These are phyloP conservation scores for Lutjanus argentimaculatus DNA, from an alignment of 2,797 vertebrate species.

Conservation along the genomic window DNA sequence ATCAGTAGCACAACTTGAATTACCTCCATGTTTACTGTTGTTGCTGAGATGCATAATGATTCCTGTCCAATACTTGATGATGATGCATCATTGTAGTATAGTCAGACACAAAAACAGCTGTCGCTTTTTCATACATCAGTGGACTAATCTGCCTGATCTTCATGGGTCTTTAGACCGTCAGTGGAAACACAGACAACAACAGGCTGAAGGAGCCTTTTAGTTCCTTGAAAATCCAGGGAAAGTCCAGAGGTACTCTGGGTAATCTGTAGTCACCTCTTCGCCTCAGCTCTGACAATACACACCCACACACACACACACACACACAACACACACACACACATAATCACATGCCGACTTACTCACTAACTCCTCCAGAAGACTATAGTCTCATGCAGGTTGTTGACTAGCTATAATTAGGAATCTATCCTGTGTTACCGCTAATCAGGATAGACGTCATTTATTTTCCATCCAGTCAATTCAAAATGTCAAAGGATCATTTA, in stretches of 20 bases:
- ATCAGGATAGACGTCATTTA: constrained; percentile 50
- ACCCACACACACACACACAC: constrained; percentile 26
- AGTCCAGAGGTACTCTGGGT: constrained; percentile 61
- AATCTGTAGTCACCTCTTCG: constrained; percentile 68
- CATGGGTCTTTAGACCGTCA: no score
- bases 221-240: constrained; percentile 49
- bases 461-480: constrained; percentile 26
- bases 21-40: no score
- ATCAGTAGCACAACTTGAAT: no score
- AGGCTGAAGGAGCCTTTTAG: no score
- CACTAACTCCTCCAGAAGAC: constrained; percentile 57
- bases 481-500: constrained; percentile 4
- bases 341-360: constrained; percentile 67
- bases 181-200: no score
- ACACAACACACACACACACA: constrained; percentile 24
- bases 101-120: no score
- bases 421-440: constrained; percentile 58
- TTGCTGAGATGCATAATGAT: no score
- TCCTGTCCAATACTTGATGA: no score
- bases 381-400: constrained; percentile 67
- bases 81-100: no score
- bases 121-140: no score
- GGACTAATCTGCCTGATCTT: no score
- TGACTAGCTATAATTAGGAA: constrained; percentile 72
- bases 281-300: constrained; percentile 44